Conservation (phyloP, 2,888 invertebrate species). For the Blera fallax region DNA sequence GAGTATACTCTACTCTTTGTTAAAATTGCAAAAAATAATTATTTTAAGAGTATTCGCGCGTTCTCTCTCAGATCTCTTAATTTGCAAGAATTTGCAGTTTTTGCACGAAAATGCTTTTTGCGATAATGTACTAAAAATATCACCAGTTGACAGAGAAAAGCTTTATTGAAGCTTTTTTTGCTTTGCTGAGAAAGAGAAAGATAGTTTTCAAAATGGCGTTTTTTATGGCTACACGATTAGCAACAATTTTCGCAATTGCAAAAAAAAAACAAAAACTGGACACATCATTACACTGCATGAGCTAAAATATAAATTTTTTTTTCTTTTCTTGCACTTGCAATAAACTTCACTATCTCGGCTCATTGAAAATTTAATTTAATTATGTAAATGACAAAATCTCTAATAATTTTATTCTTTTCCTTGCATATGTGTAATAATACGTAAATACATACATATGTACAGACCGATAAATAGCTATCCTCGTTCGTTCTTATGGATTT, state of each 20-base stretch:
- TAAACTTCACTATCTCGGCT: not conserved
- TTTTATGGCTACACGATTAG: constrained; percentile 37
- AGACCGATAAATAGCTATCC: no score
- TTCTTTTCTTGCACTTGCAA: not conserved
- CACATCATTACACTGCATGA: not conserved
- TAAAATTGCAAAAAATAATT: not conserved
- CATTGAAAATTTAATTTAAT: not conserved
- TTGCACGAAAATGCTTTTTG: not conserved
- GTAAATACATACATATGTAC: no score
- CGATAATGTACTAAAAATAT: constrained; percentile 14
- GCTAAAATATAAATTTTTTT: no score
- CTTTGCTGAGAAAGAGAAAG: not conserved
- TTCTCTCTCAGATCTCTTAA: constrained; percentile 1
- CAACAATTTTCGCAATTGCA: constrained; percentile 5
- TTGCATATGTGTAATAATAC: no score
- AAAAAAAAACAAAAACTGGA: not conserved
- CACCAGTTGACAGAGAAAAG: not conserved
- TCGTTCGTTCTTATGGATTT: no score
- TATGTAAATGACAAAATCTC: no score
- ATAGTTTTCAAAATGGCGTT: constrained; percentile 42
- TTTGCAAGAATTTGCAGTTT: constrained; percentile 2
- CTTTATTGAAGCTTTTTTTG: not conserved
- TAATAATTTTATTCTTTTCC: no score
- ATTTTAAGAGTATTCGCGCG: constrained; percentile 9
- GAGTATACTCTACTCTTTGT: not conserved